Evolutionary conservation across 2,113 vertebrate species (phyloP), one percentile per base, ranked within the genome.

Genomic region (Antechinus flavipes): DNA sequence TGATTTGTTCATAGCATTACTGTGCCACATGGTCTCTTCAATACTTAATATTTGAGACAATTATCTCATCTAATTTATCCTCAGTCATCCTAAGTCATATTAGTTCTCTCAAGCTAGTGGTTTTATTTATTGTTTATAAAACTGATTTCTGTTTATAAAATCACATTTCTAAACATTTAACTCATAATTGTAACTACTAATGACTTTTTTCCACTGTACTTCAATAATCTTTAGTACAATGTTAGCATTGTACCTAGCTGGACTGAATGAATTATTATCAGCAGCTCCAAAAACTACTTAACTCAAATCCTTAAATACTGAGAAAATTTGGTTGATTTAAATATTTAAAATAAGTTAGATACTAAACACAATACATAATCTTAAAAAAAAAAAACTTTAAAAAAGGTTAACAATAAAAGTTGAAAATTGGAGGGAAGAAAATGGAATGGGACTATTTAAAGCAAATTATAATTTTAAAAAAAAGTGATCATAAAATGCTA

Each of bases 331-430:
- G 55, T 56, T 94, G 2, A 11, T 50, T 84, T 90, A 97, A 94
- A 97, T 84, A 10, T 24, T 95, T 84, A 91, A 97, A 96, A 93
- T 93, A 94, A 91, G 94, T 95, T 54, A 42, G 68, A 95, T 22
- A 89, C 22, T 92, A 90, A 94, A 49, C 25, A 96, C 27, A 93
- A 96, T 56, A 25, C 54, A 93, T 56, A 91, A 68, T 94, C 68
- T 95, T 91, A 94, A 89, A 25, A 95, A 27, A 96, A 91, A 11
- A 96, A 91, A 11, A 24, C 54, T 93, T 89, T 94, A 93, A 14
- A 95, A 95, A 95, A 93, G 55, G 95, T 95, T 96, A 30, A 50
- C 61, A 94, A 95, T 47, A 95, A 93, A 0, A 92, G 11, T 93
- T 26, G 90, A 9, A 94, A 19, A 5, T 76, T 95, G 95, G 91